Evolutionary conservation across 2,113 vertebrate genomes (phyloP).

Genomic region (Phoxinus phoxinus): DNA sequence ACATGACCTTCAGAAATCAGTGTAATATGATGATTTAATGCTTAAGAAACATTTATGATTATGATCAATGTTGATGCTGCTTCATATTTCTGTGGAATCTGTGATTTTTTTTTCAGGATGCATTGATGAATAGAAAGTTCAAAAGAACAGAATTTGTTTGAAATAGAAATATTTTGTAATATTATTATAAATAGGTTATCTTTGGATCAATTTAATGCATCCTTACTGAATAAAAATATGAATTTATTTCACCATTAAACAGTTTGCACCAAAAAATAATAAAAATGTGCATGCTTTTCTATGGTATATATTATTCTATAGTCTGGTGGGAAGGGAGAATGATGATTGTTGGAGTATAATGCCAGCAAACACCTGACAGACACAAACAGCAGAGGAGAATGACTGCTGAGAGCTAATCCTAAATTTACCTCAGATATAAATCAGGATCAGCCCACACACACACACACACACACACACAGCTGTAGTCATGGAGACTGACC

Average conservation of each 20-base stretch:
- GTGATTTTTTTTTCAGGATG: neutral
- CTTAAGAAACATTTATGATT: neutral
- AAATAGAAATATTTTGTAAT: neutral
- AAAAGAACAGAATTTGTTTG: neutral
- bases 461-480: neutral
- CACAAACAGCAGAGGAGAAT: neutral
- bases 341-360: no score
- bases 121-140: neutral
- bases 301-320: neutral
- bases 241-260: neutral
- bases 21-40: neutral
- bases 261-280: neutral
- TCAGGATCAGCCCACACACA: slow-evolving; percentile 27
- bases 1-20: neutral
- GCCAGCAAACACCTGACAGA: neutral
- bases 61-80: neutral
- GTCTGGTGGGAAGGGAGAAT: neutral
- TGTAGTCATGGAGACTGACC: slow-evolving; percentile 45
- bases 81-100: neutral
- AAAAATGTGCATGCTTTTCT: neutral
- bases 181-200: neutral
- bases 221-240: neutral
- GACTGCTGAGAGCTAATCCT: slow-evolving; percentile 22
- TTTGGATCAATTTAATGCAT: neutral
- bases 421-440: slow-evolving; percentile 41